A percentile compares a stretch with the other conserved stretches of the same genome.
Conservation (phyloP, 2,888 invertebrate genomes). For the Biston stratarius region DNA sequence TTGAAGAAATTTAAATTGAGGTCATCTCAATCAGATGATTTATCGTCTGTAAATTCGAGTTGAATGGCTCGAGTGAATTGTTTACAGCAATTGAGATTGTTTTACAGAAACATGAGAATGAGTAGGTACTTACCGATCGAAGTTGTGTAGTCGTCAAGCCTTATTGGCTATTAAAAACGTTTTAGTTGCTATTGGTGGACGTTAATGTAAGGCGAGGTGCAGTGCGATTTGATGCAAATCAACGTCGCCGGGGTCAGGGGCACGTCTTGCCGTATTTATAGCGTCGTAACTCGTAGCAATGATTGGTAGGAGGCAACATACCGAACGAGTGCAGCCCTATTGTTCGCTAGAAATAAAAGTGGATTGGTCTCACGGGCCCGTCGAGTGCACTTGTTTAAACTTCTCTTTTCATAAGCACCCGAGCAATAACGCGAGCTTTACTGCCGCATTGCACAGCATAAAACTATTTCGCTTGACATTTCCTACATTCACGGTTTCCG, state of each 20-base stretch:
- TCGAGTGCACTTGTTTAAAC: constrained; percentile 72
- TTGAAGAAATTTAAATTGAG: constrained; percentile 40
- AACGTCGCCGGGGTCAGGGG: constrained; percentile 72
- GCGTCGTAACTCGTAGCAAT: constrained; percentile 80
- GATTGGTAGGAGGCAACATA: constrained; percentile 74
- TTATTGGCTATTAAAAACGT: constrained; percentile 35
- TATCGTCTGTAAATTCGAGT: constrained; percentile 47
- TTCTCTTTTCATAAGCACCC: constrained; percentile 60
- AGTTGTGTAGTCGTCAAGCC: constrained; percentile 36
- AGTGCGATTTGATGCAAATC: constrained; percentile 37
- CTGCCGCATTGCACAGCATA: constrained; percentile 67
- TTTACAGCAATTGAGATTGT: constrained; percentile 44
- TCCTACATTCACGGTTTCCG: constrained; percentile 49
- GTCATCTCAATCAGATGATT: constrained; percentile 47
- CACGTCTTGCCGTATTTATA: constrained; percentile 81
- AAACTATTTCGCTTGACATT: constrained; percentile 56
- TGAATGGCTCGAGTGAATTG: constrained; percentile 46
- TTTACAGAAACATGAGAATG: constrained; percentile 40
- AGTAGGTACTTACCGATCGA: constrained; percentile 21
- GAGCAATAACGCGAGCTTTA: constrained; percentile 63
- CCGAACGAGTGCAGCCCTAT: constrained; percentile 73
- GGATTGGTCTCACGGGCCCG: constrained; percentile 65
- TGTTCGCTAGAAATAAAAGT: constrained; percentile 81
- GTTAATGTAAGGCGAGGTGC: constrained; percentile 41
- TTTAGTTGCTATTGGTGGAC: constrained; percentile 32